Conservation (phyloP, 1,140 invertebrate species). For the Lucilia sericata region DNA sequence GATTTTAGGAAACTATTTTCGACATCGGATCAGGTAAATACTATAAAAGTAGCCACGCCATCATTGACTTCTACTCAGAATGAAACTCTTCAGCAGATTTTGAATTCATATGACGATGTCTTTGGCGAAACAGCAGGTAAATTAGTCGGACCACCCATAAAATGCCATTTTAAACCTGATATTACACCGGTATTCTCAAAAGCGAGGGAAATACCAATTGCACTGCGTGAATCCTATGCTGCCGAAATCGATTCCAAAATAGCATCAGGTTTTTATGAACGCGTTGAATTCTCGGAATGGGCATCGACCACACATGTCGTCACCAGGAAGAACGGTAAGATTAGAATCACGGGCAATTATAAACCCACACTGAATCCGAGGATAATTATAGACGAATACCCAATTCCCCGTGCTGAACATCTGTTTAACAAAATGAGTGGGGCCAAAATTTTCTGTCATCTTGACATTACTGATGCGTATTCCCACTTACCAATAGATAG, state of each 20-base stretch:
- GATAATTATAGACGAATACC: conserved; percentile 57
- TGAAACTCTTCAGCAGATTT: neutral
- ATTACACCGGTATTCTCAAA: neutral
- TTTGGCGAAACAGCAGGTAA: conserved; percentile 31
- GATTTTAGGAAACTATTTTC: conserved; percentile 9
- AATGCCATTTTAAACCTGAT: neutral
- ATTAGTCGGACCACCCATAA: neutral
- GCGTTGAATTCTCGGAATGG: conserved; percentile 42
- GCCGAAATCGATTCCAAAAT: conserved; percentile 51
- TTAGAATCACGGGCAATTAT: conserved; percentile 57
- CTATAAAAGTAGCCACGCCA: neutral
- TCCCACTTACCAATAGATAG: neutral
- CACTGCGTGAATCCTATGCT: conserved; percentile 42
- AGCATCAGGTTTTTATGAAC: conserved; percentile 48
- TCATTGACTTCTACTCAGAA: neutral
- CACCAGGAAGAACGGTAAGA: neutral
- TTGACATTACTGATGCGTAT: neutral
- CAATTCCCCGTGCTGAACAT: conserved; percentile 52
- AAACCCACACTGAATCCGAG: conserved; percentile 54
- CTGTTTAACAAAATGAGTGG: conserved; percentile 54
- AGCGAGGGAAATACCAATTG: neutral
- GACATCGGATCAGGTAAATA: neutral
- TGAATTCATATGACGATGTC: neutral
- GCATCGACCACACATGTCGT: conserved; percentile 28
- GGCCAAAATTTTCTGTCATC: neutral